Percentiles rank a stretch among this genome's conserved stretches.
Conservation (phyloP, 2,797 vertebrate species). For the Hirundo rustica region DNA sequence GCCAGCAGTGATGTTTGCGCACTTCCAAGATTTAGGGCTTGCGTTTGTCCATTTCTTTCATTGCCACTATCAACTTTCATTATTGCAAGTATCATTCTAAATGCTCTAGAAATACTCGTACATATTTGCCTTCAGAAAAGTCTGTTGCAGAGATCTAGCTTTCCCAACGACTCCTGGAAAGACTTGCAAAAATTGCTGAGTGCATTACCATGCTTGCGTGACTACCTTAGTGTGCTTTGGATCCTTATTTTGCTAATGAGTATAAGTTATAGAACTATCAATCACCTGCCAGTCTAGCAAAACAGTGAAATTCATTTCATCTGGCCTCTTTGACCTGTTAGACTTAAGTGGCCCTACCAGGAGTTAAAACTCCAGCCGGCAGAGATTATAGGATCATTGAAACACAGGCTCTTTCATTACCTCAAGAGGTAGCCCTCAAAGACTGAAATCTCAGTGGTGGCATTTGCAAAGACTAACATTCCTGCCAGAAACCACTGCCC, state of each 20-base stretch:
- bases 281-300: not conserved
- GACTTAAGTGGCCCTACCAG: not conserved
- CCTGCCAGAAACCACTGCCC: not conserved
- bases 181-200: not conserved
- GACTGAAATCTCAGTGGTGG: conserved; percentile 17
- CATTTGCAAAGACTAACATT: not conserved
- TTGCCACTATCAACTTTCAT: not conserved
- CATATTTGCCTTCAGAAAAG: not conserved
- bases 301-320: conserved; percentile 13
- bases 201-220: not conserved
- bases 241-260: not conserved
- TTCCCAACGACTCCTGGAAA: not conserved
- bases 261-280: not conserved
- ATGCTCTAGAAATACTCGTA: not conserved
- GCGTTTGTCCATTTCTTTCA: not conserved
- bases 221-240: not conserved
- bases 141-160: not conserved
- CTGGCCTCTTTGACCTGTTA: not conserved
- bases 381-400: not conserved
- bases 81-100: not conserved
- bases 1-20: not conserved
- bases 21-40: not conserved
- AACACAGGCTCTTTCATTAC: conserved; percentile 20
- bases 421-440: not conserved
- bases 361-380: conserved; percentile 5